Evolutionary conservation across 2,113 vertebrate genomes (phyloP).

Genomic region (Aramus guarauna): DNA sequence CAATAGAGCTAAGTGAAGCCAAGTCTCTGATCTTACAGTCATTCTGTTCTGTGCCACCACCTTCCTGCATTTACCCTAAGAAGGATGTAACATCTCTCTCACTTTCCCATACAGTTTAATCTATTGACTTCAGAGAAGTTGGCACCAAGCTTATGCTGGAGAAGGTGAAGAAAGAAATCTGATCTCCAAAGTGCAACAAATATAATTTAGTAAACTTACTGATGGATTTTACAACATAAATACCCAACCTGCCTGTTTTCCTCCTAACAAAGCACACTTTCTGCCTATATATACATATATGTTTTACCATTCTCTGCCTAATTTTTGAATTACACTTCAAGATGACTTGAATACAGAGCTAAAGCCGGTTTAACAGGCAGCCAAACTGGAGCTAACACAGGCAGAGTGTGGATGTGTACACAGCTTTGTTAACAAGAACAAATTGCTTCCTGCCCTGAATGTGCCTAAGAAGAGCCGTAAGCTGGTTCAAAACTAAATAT

Average conservation of each 20-base stretch:
- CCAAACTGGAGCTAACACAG: neutral
- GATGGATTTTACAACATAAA: neutral
- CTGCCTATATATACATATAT: neutral
- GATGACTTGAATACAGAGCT: neutral
- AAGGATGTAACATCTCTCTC: neutral
- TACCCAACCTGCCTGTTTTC: neutral
- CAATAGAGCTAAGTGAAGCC: neutral
- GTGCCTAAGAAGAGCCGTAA: neutral
- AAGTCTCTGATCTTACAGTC: neutral
- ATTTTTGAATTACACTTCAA: neutral
- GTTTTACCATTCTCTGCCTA: neutral
- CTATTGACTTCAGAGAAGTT: neutral
- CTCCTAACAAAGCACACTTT: neutral
- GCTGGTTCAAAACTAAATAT: neutral
- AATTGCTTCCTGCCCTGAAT: constrained; percentile 28
- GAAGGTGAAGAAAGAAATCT: neutral
- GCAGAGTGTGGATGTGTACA: neutral
- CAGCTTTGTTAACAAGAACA: constrained; percentile 1
- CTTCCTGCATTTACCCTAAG: neutral
- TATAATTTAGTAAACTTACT: neutral
- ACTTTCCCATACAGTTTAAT: neutral
- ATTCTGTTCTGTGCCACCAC: neutral
- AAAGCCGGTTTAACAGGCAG: neutral
- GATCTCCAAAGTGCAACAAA: neutral
- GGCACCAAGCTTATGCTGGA: neutral